Base-by-base conservation (phyloP, 2,797 vertebrate species). In the Enoplosus armatus region DNA sequence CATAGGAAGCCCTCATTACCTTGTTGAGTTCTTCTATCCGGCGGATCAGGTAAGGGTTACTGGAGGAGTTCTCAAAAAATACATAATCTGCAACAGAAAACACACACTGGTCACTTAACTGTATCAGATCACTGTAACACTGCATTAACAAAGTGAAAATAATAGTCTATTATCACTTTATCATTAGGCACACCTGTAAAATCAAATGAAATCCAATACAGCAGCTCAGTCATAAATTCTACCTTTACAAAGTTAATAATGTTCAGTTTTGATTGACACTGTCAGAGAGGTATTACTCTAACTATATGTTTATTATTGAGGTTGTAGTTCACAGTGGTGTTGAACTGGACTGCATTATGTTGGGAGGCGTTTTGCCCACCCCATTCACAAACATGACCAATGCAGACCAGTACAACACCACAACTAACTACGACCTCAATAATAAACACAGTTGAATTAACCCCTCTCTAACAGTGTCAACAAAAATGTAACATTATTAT, bases 11-110 rank as follows among this genome's bases (percentile, higher is more conserved):
- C 26, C 15, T 79, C 63, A 45, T 24, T 97, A 99, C 98, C 97
- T 99, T 99, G 93, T 98, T 99, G 81, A 99, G 97, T 89, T 99
- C 98, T 93, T 99, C 98, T 96, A 99, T 99, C 92, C 98, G 96
- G 80, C 98, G 96, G 93, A 99, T 99, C 79, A 99, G 96, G 94
- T 99, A 99, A 0, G 98, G 98, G 92, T 99, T 99, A 95, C 98
- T 99, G 88, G 98, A 99, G 72, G 98, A 99, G 92, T 99, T 99
- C 94, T 99, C 98, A 95, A 99, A 99, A 92, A 98, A 99, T 78
- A 99, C 98, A 86, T 99, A 99, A 96, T 99, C 98, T 99, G 95
- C 47, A 97, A 96, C 24, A 80, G 26, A 79, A 82, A 77, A 89
- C 87, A 83, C 6, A 77, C 18, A 68, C 4, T 3, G 6, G 62